Conservation (phyloP, 2,888 invertebrate genomes). For the Limnephilus rhombicus region DNA sequence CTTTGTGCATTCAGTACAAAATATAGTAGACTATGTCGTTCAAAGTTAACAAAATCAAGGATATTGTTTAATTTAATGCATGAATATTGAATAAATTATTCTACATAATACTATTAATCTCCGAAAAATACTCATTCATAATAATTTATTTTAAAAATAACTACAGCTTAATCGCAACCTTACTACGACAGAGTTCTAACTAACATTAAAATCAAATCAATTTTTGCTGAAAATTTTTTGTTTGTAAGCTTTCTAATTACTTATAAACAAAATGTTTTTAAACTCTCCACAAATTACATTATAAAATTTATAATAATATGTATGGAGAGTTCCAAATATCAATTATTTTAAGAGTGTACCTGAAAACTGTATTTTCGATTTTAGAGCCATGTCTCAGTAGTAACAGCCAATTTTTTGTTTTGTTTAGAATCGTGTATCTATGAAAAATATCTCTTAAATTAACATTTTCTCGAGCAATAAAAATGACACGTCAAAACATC, state of each 20-base stretch:
- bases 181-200: not conserved
- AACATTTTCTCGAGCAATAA: slow-evolving; percentile 23
- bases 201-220: not conserved
- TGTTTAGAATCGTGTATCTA: not conserved
- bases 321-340: not conserved
- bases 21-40: not conserved
- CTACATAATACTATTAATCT: not conserved
- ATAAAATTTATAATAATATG: no score
- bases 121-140: not conserved
- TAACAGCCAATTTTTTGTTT: not conserved
- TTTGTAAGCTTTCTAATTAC: not conserved
- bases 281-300: no score
- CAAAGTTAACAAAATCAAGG: no score
- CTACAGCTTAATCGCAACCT: not conserved
- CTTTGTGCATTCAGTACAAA: no score
- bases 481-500: slow-evolving; percentile 11
- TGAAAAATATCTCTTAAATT: not conserved
- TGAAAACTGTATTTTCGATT: not conserved
- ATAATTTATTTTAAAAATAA: not conserved
- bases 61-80: not conserved
- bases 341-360: not conserved
- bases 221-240: not conserved
- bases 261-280: no score
- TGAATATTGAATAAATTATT: not conserved
- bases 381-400: not conserved